phyloP scores from a whole-genome alignment of 2,113 vertebrate species.

The Paramisgurnus dabryanus region DNA sequence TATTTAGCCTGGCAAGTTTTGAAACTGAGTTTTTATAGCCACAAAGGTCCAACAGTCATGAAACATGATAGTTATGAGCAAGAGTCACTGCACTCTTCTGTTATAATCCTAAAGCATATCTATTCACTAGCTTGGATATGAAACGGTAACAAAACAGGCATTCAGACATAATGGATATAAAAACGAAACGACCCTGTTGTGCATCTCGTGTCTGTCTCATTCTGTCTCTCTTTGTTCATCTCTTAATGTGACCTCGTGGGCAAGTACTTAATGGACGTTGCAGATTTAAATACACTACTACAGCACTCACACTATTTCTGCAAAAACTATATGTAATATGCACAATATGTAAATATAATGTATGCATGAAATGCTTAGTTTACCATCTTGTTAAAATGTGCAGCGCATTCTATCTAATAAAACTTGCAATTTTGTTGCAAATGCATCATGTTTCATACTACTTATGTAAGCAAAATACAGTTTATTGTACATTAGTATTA shows the following conservation, averaged over 20 bases:
- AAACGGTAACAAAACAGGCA: constrained; percentile 25
- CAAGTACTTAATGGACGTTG: neutral
- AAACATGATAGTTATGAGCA: neutral
- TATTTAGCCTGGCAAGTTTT: too few relatives aligned
- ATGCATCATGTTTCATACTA: neutral
- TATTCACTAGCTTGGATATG: constrained; percentile 29
- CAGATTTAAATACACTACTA: neutral
- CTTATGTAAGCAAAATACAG: neutral
- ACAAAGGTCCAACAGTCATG: neutral
- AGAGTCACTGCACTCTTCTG: neutral
- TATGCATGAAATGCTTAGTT: neutral
- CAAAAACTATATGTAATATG: neutral
- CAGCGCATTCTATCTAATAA: too few relatives aligned
- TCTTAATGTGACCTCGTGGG: constrained; percentile 20
- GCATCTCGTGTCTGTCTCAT: constrained; percentile 23
- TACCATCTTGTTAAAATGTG: too few relatives aligned
- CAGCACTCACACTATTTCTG: neutral
- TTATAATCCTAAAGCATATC: constrained; percentile 35
- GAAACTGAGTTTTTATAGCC: too few relatives aligned
- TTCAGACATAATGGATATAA: constrained; percentile 47
- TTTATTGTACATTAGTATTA: neutral
- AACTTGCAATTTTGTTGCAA: neutral
- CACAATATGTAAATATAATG: neutral
- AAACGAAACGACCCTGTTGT: constrained; percentile 44
- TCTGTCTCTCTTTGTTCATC: constrained; percentile 34